phyloP scores from a whole-genome alignment of 92 coral and sea anemone genomes.

The Phenganax subtilis region DNA sequence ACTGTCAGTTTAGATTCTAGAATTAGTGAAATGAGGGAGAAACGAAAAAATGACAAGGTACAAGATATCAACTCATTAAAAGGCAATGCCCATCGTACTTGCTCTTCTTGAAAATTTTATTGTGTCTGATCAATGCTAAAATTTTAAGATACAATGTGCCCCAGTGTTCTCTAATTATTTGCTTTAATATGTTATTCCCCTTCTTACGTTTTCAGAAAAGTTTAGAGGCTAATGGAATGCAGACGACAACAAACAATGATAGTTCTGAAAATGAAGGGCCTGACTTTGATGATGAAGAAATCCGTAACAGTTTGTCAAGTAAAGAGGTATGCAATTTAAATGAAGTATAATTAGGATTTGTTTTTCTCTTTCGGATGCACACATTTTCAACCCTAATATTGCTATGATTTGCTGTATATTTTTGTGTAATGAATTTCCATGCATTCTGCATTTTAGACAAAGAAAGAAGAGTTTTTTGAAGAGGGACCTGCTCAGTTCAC shows the following conservation, averaged over 20 bases:
- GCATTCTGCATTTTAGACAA: background rate
- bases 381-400: too few relatives aligned
- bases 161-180: too few relatives aligned
- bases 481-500: slow-evolving; percentile 94
- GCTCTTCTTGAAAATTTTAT: too few relatives aligned
- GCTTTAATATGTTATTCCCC: too few relatives aligned
- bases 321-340: background rate
- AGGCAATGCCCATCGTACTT: background rate
- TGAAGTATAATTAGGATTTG: background rate
- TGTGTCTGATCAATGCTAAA: too few relatives aligned
- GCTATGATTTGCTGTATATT: too few relatives aligned
- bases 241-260: background rate
- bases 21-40: slow-evolving; percentile 20
- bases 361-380: background rate
- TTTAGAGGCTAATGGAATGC: background rate
- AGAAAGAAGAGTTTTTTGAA: slow-evolving; percentile 58
- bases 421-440: background rate
- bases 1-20: slow-evolving; percentile 15
- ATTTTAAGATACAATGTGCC: too few relatives aligned
- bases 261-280: slow-evolving; percentile 26
- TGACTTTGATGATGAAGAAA: slow-evolving; percentile 25
- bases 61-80: background rate
- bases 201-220: background rate
- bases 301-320: background rate
- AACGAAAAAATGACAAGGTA: slow-evolving; percentile 19